Conservation (phyloP, 2,113 vertebrate species). For the Cacatua alba region DNA sequence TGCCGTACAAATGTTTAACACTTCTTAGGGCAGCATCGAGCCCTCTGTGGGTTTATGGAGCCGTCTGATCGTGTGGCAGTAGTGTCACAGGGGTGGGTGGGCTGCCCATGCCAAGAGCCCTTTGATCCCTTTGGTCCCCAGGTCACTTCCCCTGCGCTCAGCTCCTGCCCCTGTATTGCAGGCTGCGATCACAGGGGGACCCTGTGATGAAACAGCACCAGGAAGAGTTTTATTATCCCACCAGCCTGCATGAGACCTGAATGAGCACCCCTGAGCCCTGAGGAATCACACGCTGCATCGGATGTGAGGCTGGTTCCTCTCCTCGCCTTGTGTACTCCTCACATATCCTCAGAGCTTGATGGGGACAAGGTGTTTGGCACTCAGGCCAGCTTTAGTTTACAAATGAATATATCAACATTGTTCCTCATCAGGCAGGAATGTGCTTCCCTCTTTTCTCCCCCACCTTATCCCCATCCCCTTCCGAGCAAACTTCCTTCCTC, state of each 20-base stretch:
- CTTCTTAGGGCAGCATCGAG: background rate
- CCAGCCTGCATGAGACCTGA: background rate
- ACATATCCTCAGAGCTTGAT: background rate
- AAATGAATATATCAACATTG: constrained; percentile 58
- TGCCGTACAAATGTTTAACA: background rate
- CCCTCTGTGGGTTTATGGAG: background rate
- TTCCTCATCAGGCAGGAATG: constrained; percentile 72
- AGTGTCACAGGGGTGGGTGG: background rate
- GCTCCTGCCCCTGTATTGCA: background rate
- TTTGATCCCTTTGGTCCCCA: accelerated
- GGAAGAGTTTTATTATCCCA: background rate
- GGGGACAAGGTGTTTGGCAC: constrained; percentile 51
- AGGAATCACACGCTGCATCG: background rate
- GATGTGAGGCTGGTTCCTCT: background rate
- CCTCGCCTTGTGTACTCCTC: background rate
- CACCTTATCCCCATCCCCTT: constrained; percentile 73
- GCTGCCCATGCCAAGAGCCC: background rate
- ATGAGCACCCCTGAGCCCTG: background rate
- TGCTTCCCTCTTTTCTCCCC: constrained; percentile 59
- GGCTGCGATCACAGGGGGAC: accelerated
- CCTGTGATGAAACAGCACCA: background rate
- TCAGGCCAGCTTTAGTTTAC: constrained; percentile 52
- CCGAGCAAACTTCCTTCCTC: constrained; percentile 71
- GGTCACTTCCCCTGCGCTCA: accelerated
- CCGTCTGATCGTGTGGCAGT: background rate